phyloP scores from a whole-genome alignment of 2,113 vertebrate genomes.

The Rhizomys pruinosus region DNA sequence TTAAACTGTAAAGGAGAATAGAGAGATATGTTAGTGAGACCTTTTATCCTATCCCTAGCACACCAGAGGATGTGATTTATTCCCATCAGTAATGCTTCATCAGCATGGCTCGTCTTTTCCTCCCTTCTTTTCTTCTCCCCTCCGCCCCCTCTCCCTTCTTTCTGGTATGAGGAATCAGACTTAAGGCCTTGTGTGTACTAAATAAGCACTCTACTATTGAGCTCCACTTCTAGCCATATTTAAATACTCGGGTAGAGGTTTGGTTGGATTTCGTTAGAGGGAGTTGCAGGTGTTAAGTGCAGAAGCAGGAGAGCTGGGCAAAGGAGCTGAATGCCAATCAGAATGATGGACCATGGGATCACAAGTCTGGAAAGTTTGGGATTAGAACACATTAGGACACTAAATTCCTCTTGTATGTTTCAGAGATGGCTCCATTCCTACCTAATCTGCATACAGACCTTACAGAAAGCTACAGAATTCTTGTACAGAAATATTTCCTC shows the following conservation, averaged over 20 bases:
- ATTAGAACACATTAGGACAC: constrained; percentile 20
- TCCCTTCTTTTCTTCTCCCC: background rate
- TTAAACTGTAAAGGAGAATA: background rate
- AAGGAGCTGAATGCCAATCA: background rate
- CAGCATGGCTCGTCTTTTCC: background rate
- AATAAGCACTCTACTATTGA: background rate
- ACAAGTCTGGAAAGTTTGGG: background rate
- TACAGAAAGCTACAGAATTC: constrained; percentile 49
- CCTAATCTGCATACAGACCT: constrained; percentile 25
- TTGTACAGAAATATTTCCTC: constrained; percentile 60
- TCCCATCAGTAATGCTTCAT: too few species aligned
- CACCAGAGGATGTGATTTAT: too few species aligned
- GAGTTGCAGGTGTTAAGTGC: background rate
- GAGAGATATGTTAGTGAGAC: background rate
- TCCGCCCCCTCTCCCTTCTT: background rate
- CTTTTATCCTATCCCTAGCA: too few species aligned
- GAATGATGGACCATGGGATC: background rate
- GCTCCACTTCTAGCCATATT: background rate
- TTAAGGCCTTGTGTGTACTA: background rate
- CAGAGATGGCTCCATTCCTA: background rate
- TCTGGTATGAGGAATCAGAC: background rate
- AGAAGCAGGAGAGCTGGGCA: background rate
- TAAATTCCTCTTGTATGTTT: constrained; percentile 13
- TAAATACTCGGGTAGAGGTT: background rate
- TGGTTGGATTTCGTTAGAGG: background rate